These are phyloP conservation scores for Syngnathus scovelli DNA, from an alignment of 2,113 vertebrate genomes.

Conservation along the genomic window DNA sequence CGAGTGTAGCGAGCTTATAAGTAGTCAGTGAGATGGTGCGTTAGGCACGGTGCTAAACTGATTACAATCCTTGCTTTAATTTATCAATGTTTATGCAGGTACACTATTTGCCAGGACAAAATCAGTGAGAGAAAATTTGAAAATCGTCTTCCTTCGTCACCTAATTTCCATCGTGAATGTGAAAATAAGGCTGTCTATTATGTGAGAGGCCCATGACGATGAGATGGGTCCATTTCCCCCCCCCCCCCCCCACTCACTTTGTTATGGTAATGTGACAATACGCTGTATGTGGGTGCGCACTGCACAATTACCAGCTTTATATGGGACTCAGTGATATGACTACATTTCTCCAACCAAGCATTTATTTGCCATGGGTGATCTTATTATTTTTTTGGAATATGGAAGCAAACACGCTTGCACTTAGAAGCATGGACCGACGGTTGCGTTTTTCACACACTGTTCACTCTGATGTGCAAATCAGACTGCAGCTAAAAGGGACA, in stretches of 20 bases:
- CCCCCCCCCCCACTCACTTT: conserved; percentile 12
- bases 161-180: conserved; percentile 7
- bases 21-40: conserved; percentile 28
- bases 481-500: conserved; percentile 23
- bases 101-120: neutral
- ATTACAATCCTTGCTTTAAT: conserved; percentile 17
- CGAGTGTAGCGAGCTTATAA: conserved; percentile 25
- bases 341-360: conserved; percentile 24
- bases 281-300: conserved; percentile 9
- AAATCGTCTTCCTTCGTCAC: neutral
- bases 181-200: conserved; percentile 6
- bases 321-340: conserved; percentile 8
- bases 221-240: neutral
- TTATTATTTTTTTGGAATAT: neutral
- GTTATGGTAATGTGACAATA: conserved; percentile 21
- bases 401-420: conserved; percentile 21
- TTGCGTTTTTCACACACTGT: conserved; percentile 26
- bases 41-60: conserved; percentile 31
- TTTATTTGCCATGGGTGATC: conserved; percentile 37
- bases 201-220: neutral
- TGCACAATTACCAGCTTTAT: conserved; percentile 13
- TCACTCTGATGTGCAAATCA: conserved; percentile 35
- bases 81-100: neutral
- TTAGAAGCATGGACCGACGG: conserved; percentile 14
- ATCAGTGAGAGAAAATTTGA: neutral